Evolutionary conservation across 2,113 vertebrate genomes (phyloP).

Genomic region (Stegastes partitus): DNA sequence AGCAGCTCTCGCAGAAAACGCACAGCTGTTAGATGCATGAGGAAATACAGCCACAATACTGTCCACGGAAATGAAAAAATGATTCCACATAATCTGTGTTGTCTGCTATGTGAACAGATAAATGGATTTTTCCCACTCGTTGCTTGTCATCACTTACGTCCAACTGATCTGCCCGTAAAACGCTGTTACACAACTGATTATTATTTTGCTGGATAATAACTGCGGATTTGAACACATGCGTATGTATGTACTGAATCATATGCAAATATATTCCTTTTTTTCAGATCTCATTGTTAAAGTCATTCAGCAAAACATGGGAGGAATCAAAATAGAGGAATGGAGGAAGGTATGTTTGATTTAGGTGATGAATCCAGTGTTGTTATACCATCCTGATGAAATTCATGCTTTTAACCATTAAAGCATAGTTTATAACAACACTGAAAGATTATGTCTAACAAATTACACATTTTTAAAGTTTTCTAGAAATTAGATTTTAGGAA

Average conservation of each 20-base stretch:
- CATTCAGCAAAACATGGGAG: constrained; percentile 84
- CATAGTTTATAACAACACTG: no score
- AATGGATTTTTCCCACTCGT: constrained; percentile 30
- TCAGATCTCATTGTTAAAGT: constrained; percentile 81
- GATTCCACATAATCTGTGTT: constrained; percentile 40
- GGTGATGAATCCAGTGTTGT: background rate
- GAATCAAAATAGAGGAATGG: constrained; percentile 82
- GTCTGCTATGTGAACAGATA: constrained; percentile 43
- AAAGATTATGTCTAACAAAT: background rate
- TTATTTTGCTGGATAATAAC: background rate
- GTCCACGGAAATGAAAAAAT: constrained; percentile 37
- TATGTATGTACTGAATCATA: background rate
- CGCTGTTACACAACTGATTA: background rate
- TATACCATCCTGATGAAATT: background rate
- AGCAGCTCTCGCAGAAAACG: constrained; percentile 10
- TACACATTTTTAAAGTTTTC: background rate
- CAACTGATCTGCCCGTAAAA: constrained; percentile 7
- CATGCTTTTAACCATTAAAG: background rate
- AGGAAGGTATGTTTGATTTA: constrained; percentile 76
- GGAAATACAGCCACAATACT: constrained; percentile 24
- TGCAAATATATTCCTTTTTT: constrained; percentile 24
- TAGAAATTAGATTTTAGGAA: background rate
- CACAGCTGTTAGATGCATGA: constrained; percentile 28
- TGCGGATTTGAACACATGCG: background rate
- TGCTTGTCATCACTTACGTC: background rate